phyloP scores from a whole-genome alignment of 2,888 invertebrate genomes.

The Microplitis manilae region DNA sequence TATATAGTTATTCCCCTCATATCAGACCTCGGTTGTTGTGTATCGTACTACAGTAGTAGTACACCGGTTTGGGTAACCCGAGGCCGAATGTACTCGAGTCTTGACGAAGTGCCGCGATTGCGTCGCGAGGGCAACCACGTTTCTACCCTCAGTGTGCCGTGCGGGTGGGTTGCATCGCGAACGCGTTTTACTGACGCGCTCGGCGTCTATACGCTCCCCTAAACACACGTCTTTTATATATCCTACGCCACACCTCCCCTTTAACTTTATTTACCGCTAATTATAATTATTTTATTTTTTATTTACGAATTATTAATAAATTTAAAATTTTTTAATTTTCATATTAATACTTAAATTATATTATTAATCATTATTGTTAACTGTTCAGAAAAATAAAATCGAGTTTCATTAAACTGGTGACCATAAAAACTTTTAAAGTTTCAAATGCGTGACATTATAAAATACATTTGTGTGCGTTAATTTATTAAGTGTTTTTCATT shows the following conservation, averaged over 20 bases:
- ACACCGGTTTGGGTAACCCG: not conserved
- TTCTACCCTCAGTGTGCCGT: conserved; percentile 64
- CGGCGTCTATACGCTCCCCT: conserved; percentile 42
- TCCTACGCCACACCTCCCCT: conserved; percentile 7
- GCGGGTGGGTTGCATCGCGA: conserved; percentile 63
- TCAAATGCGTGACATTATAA: not conserved
- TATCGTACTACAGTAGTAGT: conserved; percentile 11
- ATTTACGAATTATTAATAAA: not conserved
- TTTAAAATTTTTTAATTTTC: too few relatives aligned
- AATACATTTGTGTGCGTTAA: not conserved
- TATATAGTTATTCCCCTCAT: not conserved
- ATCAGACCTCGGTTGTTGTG: not conserved
- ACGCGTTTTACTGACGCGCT: conserved; percentile 53
- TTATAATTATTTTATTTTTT: not conserved
- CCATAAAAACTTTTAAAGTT: conserved; percentile 2
- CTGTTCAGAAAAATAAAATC: not conserved
- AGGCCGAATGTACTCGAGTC: conserved; percentile 46
- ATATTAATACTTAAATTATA: too few relatives aligned
- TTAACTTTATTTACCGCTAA: not conserved
- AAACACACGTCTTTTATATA: conserved; percentile 47
- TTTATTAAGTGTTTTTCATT: not conserved
- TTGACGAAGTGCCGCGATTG: conserved; percentile 55
- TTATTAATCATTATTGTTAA: too few relatives aligned
- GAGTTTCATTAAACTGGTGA: not conserved
- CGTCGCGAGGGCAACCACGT: conserved; percentile 65